Base-by-base conservation (phyloP, 2,113 vertebrate genomes). In the Pomatostomus ruficeps region DNA sequence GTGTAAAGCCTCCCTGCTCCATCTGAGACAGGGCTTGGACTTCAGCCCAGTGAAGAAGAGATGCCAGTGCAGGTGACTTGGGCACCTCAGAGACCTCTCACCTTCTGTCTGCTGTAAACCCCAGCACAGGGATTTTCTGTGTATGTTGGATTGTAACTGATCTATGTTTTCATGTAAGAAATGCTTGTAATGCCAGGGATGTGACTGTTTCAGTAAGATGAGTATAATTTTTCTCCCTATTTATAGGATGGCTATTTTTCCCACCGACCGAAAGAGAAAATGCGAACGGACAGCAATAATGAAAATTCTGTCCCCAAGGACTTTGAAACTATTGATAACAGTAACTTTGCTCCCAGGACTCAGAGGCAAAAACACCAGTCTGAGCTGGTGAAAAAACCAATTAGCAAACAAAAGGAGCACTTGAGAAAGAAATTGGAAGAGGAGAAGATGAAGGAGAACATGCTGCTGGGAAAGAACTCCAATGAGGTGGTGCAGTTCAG, bases 221-320 rank as follows among this genome's bases (percentile, higher is more conserved):
- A 90, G 49, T 96, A 4, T 88, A 40, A 92, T 96, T 92, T 96
- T 54, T 95, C 61, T 91, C 91, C 70, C 94, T 91, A 61, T 83
- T 96, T 93, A 7, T 97, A 99, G 99, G 99, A 99, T 18, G 99
- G 98, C 85, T 99, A 99, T 97, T 98, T 99, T 97, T 99, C 99
- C 81, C 99, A 99, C 93, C 98, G 98, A 23, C 99, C 99, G 1
- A 99, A 99, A 88, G 99, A 99, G 98, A 98, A 98, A 98, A 98
- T 91, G 22, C 97, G 98, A 31, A 99, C 99, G 1, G 99, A 99
- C 98, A 99, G 99, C 98, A 99, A 99, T 98, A 99, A 99, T 4
- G 99, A 99, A 95, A 99, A 99, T 94, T 99, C 99, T 0, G 99
- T 99, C 38, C 99, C 99, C 83, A 99, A 99, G 97, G 99, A 99